Evolutionary conservation across 35 echinoderm and acorn worm genomes (phyloP), one percentile per base, ranked within the genome.

Genomic region (Nesometra sesokonis): DNA sequence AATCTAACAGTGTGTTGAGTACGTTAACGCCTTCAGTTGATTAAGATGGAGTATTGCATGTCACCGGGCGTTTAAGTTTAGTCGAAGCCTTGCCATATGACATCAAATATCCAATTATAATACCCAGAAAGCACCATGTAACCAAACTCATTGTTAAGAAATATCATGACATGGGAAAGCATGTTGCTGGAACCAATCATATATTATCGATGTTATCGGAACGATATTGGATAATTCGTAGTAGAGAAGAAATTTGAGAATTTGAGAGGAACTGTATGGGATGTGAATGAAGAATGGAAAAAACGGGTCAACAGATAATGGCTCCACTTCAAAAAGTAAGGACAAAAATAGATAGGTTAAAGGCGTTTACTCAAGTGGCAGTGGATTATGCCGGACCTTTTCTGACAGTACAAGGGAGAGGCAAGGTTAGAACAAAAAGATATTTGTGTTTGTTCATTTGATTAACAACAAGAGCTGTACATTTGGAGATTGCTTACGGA

Each of bases 101-200:
- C n/a, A n/a, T n/a, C n/a, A n/a, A n/a, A n/a, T n/a, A n/a, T n/a
- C n/a, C n/a, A n/a, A n/a, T n/a, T n/a, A n/a, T n/a, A n/a, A n/a
- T n/a, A n/a, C n/a, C n/a, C n/a, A n/a, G n/a, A n/a, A n/a, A n/a
- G n/a, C n/a, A n/a, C n/a, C n/a, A n/a, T n/a, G n/a, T n/a, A n/a
- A n/a, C n/a, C n/a, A n/a, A n/a, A n/a, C n/a, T n/a, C n/a, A n/a
- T n/a, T n/a, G n/a, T n/a, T n/a, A n/a, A n/a, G n/a, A n/a, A n/a
- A n/a, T n/a, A n/a, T n/a, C n/a, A n/a, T n/a, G n/a, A n/a, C n/a
- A n/a, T n/a, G n/a, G n/a, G n/a, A n/a, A n/a, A n/a, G n/a, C n/a
- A n/a, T n/a, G n/a, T n/a, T n/a, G n/a, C n/a, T n/a, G n/a, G 87
- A 32, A 89, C 87, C 57, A 83, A 78, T 83, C 87, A 83, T 34